Evolutionary conservation across 2,888 invertebrate genomes (phyloP), one percentile per base, ranked within the genome.

Genomic region (Ariolimax columbianus): DNA sequence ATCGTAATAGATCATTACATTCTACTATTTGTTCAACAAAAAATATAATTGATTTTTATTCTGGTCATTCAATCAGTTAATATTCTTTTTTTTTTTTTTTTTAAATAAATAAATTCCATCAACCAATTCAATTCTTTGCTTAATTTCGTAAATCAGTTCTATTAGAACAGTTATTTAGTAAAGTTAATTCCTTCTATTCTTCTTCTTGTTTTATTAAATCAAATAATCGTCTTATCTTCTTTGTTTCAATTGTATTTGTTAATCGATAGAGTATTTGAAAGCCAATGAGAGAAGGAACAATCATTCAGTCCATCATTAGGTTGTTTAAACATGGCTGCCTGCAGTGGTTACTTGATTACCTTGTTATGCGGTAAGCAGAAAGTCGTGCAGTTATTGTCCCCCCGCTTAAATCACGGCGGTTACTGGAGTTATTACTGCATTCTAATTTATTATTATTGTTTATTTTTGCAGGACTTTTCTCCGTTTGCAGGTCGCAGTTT

Each of bases 401-500:
- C 78, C 1, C 51, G 17, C 1, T 17, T 33, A 30, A 7, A 51
- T 14, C 11, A n/a, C 33, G 38, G 0, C 26, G 6, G 26, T 59
- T 2, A 55, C n/a, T 55, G 40, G 40, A 30, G 51, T 68, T 59
- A 75, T 4, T 43, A 66, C 43, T n/a, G n/a, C 59, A 70, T 79
- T 84, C 51, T 36, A n/a, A 30, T 26, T 14, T 19, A 68, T 75
- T 73, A 23, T 73, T 63, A 43, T 11, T 79, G 36, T 43, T 83
- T 77, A 77, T 84, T 82, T 83, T 51, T 89, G 23, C 87, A 90
- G 90, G 86, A 84, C 83, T 87, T 43, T 36, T 88, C 14, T 30
- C 79, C n/a, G 40, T 77, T 14, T 86, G 82, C 23, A 43, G 55
- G 26, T 88, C 96, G 38, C 95, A 96, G 91, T 97, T 98, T 91